A percentile compares a stretch with the other conserved stretches of the same genome.
Evolutionary conservation across 2,113 vertebrate genomes (phyloP).

Genomic region (Talpa occidentalis): DNA sequence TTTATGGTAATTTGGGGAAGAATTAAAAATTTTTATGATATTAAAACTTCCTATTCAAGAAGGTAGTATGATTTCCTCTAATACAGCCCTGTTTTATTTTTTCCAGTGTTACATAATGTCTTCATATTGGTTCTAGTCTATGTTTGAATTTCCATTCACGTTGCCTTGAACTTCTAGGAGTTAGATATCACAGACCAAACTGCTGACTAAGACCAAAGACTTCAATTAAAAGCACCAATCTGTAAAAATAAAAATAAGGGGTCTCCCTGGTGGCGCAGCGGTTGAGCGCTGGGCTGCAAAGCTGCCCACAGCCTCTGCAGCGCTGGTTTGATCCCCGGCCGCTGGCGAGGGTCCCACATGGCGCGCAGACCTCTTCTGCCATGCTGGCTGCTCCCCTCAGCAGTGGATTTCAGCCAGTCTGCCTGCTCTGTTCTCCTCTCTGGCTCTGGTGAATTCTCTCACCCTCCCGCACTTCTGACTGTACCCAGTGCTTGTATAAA

Average conservation of each 20-base stretch:
- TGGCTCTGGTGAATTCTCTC: no score
- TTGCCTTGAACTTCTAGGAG: background rate
- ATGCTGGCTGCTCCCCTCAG: no score
- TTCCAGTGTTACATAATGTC: slow-evolving; percentile 25
- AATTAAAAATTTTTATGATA: slow-evolving; percentile 22
- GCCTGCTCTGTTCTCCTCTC: no score
- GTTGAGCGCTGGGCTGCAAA: no score
- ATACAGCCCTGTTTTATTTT: slow-evolving; percentile 12
- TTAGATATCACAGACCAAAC: background rate
- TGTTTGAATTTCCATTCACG: slow-evolving; percentile 12
- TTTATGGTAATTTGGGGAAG: background rate
- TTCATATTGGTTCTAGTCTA: slow-evolving; percentile 24
- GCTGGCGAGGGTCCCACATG: no score
- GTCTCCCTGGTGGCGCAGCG: no score
- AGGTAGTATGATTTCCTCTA: background rate
- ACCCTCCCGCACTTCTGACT: no score
- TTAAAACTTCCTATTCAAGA: background rate
- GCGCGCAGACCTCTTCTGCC: no score
- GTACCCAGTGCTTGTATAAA: no score
- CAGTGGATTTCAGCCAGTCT: no score
- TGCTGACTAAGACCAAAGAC: slow-evolving; percentile 13
- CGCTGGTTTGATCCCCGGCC: no score
- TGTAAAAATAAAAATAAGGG: slow-evolving; percentile 45
- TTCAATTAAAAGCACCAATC: slow-evolving; percentile 45
- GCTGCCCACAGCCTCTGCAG: no score